These are phyloP conservation scores for Nomada fucata DNA, from an alignment of 2,888 invertebrate genomes.

Conservation along the genomic window DNA sequence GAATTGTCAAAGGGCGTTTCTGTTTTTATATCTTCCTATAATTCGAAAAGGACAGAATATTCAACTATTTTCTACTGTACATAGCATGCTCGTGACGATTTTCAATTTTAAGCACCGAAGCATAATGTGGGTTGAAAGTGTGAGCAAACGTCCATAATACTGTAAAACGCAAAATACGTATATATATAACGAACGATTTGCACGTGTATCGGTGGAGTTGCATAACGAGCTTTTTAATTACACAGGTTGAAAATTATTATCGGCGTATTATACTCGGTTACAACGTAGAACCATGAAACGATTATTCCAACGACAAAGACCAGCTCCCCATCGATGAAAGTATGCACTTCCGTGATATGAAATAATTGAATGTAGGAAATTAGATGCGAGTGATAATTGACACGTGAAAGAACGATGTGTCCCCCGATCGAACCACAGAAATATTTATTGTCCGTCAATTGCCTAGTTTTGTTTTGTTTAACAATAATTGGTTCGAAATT, in stretches of 20 bases:
- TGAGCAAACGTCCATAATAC: not conserved
- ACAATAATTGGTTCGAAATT: not conserved
- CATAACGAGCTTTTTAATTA: constrained; percentile 33
- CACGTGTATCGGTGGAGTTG: not conserved
- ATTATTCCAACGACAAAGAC: constrained; percentile 2
- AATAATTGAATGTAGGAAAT: constrained; percentile 24
- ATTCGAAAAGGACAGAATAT: not conserved
- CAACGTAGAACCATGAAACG: constrained; percentile 10
- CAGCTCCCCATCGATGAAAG: constrained; percentile 19
- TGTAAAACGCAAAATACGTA: not conserved
- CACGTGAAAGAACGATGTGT: not conserved
- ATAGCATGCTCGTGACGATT: not conserved
- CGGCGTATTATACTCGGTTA: not conserved
- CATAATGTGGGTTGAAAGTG: not conserved
- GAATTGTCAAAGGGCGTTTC: too few relatives aligned
- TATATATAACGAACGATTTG: not conserved
- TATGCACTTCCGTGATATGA: constrained; percentile 9
- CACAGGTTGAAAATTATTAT: constrained; percentile 23
- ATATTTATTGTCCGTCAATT: not conserved
- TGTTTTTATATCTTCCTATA: too few relatives aligned
- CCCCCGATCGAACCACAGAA: not conserved
- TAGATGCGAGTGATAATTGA: constrained; percentile 32
- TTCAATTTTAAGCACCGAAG: not conserved
- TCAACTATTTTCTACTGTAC: not conserved
- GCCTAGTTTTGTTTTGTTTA: not conserved